phyloP scores from a whole-genome alignment of 2,113 vertebrate genomes.

The Coptodon rendalli region DNA sequence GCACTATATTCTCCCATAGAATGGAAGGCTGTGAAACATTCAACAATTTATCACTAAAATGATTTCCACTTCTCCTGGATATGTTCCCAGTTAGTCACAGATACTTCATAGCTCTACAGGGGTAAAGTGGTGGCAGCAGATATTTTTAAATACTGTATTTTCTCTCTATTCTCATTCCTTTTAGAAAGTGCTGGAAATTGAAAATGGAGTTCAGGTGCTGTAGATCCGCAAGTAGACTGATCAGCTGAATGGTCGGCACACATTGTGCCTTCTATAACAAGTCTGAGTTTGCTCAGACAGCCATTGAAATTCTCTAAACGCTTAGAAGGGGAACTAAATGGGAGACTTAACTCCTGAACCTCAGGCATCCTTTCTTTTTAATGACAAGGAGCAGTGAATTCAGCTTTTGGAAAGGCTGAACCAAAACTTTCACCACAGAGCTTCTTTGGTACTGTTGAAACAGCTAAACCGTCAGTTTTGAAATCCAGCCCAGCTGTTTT shows the following conservation, averaged over 20 bases:
- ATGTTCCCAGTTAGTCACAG: neutral
- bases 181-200: neutral
- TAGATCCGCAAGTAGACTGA: neutral
- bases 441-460: neutral
- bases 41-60: neutral
- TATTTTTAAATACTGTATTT: neutral
- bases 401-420: neutral
- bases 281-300: neutral
- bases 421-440: neutral
- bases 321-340: neutral
- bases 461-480: neutral
- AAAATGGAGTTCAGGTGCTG: neutral
- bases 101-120: neutral
- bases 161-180: neutral
- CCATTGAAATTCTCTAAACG: neutral
- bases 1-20: neutral
- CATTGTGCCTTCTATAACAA: neutral
- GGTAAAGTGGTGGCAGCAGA: neutral
- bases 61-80: slow-evolving; percentile 15
- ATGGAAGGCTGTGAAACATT: slow-evolving; percentile 21
- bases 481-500: neutral
- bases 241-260: neutral
- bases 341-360: neutral
- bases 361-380: neutral
- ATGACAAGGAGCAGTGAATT: neutral